These are phyloP conservation scores for Grallaria varia DNA, from an alignment of 2,113 vertebrate genomes.

Conservation along the genomic window DNA sequence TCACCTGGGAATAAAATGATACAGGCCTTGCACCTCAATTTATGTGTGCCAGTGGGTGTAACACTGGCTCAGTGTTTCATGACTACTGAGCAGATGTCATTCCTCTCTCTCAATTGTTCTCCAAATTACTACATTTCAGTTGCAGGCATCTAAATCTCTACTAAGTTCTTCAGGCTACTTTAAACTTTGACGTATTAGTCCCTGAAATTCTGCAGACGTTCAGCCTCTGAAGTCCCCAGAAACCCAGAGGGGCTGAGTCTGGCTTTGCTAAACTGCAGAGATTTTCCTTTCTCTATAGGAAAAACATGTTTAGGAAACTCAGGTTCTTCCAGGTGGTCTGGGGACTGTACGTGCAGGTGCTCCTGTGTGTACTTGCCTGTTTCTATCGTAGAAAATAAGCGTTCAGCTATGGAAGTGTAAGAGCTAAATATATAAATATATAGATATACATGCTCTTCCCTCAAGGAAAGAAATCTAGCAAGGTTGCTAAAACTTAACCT, in stretches of 20 bases:
- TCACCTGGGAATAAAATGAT: neutral
- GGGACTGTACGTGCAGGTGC: neutral
- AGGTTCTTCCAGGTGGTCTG: neutral
- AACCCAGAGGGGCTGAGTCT: neutral
- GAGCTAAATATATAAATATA: neutral
- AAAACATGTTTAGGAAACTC: neutral
- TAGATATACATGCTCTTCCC: neutral
- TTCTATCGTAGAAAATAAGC: neutral
- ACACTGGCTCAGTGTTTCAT: neutral
- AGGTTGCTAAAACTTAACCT: neutral
- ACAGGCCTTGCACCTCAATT: neutral
- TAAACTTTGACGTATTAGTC: neutral
- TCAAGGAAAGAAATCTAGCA: neutral
- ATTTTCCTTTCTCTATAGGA: neutral
- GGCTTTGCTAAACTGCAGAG: neutral
- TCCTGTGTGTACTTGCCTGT: neutral
- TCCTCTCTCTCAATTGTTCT: neutral
- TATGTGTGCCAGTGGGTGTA: neutral
- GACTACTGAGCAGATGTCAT: neutral
- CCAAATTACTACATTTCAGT: neutral
- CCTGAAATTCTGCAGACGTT: neutral
- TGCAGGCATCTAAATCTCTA: neutral
- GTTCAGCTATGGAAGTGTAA: neutral
- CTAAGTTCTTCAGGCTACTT: neutral
- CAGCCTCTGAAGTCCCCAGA: neutral